These are phyloP conservation scores for Epinotia demarniana DNA, from an alignment of 2,888 invertebrate genomes.

Conservation along the genomic window DNA sequence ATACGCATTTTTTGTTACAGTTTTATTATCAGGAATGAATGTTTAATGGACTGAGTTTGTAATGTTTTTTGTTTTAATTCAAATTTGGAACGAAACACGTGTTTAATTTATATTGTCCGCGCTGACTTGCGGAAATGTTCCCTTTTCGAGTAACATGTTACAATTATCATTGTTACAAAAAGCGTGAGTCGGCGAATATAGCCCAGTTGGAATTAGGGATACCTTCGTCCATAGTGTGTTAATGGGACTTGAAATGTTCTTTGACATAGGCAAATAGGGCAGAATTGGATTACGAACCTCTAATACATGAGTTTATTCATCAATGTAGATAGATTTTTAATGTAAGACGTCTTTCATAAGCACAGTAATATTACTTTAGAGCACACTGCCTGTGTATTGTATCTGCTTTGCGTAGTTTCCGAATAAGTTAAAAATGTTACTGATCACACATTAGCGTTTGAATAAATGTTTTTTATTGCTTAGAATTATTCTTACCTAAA, in stretches of 20 bases:
- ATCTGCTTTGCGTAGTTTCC: neutral
- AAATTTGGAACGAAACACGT: slow-evolving; percentile 32
- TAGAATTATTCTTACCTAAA: neutral
- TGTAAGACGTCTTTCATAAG: neutral
- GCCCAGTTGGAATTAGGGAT: slow-evolving; percentile 18
- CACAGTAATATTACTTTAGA: neutral
- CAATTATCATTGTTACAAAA: slow-evolving; percentile 32
- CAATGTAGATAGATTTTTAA: neutral
- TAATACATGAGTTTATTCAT: slow-evolving; percentile 2
- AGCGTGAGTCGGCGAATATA: slow-evolving; percentile 30
- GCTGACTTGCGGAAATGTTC: slow-evolving; percentile 34
- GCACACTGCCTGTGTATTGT: neutral
- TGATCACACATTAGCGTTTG: no score
- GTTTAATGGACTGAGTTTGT: slow-evolving; percentile 35
- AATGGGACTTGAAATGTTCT: slow-evolving; percentile 41
- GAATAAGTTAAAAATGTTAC: neutral
- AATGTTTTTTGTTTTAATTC: slow-evolving; percentile 15
- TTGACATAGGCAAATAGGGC: slow-evolving; percentile 30
- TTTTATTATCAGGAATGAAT: slow-evolving; percentile 33
- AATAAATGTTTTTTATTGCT: no score
- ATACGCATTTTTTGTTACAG: slow-evolving; percentile 22
- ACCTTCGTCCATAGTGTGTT: slow-evolving; percentile 24
- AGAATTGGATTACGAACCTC: slow-evolving; percentile 23
- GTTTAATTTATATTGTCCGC: slow-evolving; percentile 25
- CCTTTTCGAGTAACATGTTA: slow-evolving; percentile 22